Evolutionary conservation across 2,888 invertebrate genomes (phyloP).

Genomic region (Troides helena): DNA sequence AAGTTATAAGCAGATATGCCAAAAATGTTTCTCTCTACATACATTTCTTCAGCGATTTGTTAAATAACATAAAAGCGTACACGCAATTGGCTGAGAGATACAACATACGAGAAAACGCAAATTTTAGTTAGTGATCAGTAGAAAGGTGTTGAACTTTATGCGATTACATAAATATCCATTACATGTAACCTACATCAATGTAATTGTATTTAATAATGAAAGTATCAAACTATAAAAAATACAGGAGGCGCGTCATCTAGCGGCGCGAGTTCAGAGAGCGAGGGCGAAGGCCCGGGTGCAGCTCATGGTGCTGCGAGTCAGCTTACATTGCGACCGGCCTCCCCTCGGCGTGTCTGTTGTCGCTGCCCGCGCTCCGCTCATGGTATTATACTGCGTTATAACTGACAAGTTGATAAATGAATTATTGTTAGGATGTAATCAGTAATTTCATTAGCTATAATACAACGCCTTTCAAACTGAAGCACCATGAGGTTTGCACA

Average conservation of each 20-base stretch:
- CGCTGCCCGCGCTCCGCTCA: constrained; percentile 39
- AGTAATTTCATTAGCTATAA: not conserved
- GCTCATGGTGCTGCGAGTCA: constrained; percentile 54
- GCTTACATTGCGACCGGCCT: constrained; percentile 69
- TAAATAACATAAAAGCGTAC: no score
- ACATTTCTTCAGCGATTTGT: no score
- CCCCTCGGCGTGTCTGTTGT: constrained; percentile 55
- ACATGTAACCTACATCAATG: no score
- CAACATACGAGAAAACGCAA: no score
- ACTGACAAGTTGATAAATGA: not conserved
- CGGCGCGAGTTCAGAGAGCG: constrained; percentile 66
- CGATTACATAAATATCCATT: no score
- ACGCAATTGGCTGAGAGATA: no score
- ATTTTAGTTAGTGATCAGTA: no score
- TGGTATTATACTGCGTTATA: constrained; percentile 28
- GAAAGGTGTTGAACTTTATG: no score
- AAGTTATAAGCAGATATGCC: no score
- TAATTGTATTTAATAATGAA: no score
- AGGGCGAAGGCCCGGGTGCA: constrained; percentile 50
- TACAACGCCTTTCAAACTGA: not conserved
- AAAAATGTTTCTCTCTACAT: no score
- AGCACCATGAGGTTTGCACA: not conserved
- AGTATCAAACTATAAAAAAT: not conserved
- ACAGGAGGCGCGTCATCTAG: constrained; percentile 60
- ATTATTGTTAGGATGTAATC: not conserved